Conservation (phyloP, 1,140 invertebrate species). For the Leptestheria dahalacensis region DNA sequence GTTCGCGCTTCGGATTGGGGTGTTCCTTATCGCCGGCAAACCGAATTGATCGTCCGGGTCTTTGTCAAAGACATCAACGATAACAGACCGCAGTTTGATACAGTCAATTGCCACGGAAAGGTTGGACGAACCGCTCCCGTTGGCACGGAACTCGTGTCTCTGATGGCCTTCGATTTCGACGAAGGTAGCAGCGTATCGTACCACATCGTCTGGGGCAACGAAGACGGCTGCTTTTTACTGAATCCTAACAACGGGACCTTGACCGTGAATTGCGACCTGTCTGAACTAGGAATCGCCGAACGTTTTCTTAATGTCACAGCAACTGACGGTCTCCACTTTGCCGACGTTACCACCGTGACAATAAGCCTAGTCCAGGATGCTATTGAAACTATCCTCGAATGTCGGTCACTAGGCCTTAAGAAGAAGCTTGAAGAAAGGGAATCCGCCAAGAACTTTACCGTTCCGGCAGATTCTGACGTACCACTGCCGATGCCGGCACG, state of each 20-base stretch:
- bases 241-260: conserved; percentile 9
- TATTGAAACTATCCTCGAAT: conserved; percentile 42
- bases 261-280: conserved; percentile 48
- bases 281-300: conserved; percentile 48
- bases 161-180: conserved; percentile 89
- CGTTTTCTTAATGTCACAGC: conserved; percentile 69
- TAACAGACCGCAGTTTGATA: conserved; percentile 75
- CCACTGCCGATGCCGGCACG: conserved; percentile 57
- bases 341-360: conserved; percentile 56
- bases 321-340: conserved; percentile 80
- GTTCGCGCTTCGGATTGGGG: conserved; percentile 85
- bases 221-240: conserved; percentile 47
- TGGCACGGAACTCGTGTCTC: conserved; percentile 65
- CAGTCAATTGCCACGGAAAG: conserved; percentile 66
- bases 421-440: conserved; percentile 57
- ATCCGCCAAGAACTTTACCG: conserved; percentile 56
- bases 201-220: conserved; percentile 68
- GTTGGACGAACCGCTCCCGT: conserved; percentile 60
- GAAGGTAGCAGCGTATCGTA: conserved; percentile 75
- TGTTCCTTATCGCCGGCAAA: conserved; percentile 69
- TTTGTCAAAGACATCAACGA: conserved; percentile 78
- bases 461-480: conserved; percentile 28
- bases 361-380: conserved; percentile 41
- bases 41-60: conserved; percentile 68
- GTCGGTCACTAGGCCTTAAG: conserved; percentile 68